Evolutionary conservation across 2,113 vertebrate species (phyloP), one percentile per base, ranked within the genome.

Genomic region (Saccopteryx bilineata): DNA sequence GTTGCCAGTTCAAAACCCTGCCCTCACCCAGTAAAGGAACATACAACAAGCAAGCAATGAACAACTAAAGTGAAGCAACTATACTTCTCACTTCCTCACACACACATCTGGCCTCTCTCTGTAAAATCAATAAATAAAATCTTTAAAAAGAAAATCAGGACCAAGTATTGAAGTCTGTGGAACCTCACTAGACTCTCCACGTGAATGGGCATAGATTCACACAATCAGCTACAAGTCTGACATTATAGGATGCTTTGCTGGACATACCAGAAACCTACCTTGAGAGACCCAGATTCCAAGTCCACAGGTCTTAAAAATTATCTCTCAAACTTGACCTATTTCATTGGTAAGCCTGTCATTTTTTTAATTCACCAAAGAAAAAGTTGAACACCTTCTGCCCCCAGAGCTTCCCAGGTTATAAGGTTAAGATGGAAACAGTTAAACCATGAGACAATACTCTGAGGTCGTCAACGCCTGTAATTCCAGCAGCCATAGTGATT

Each of bases 361-460:
- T 50, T 78, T 82, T 89, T 76, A 93, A 68, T 19, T 26, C 9
- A 78, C 19, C 14, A 68, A 93, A 88, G 26, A 63, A 80, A 87
- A 87, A 50, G 6, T 0, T 50, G 26, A 85, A 81, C 0, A 68
- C 3, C 7, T 46, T 69, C 15, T 48, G 19, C 24, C 17, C 56
- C n/a, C 15, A 90, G 63, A 92, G 5, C 0, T 2, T 75, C 18
- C 72, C 61, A 87, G 23, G 48, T 69, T 50, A 11, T 11, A 86
- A 68, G 2, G 9, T 82, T 63, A 48, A 87, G 48, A 33, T 28
- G 2, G 75, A 92, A 95, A 94, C 6, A 71, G 28, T 65, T 26
- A 94, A 71, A 72, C 56, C 33, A 48, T 23, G 4, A 93, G 52
- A 48, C 1, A 79, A 61, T 63, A 28, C 24, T 69, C 28, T 50